A percentile compares a stretch with the other conserved stretches of the same genome.
These are phyloP conservation scores for Leptopilina clavipes DNA, from an alignment of 1,140 invertebrate species.

Conservation along the genomic window DNA sequence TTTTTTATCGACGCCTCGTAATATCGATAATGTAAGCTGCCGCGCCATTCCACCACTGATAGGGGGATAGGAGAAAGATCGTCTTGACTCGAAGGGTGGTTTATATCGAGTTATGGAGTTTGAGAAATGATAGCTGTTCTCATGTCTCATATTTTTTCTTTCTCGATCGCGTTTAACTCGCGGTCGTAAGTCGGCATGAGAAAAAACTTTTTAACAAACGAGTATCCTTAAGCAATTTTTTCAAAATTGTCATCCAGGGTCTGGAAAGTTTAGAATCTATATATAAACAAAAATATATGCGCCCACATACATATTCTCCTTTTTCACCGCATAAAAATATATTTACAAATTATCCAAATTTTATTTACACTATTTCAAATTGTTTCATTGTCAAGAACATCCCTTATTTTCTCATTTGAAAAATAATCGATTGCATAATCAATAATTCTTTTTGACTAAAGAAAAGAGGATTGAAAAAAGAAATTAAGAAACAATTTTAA, in stretches of 20 bases:
- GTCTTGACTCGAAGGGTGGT: constrained; percentile 52
- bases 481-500: neutral
- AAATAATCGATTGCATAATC: too few species aligned
- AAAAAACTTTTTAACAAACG: constrained; percentile 30
- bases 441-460: too few species aligned
- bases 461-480: too few species aligned
- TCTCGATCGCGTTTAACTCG: constrained; percentile 36
- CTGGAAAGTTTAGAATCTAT: neutral
- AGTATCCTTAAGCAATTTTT: constrained; percentile 10
- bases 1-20: constrained; percentile 74
- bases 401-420: too few species aligned
- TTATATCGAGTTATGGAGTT: constrained; percentile 72
- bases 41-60: constrained; percentile 42
- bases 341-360: too few species aligned
- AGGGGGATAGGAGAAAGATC: constrained; percentile 22
- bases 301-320: too few species aligned
- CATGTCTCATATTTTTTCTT: constrained; percentile 60
- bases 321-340: too few species aligned
- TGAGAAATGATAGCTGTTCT: constrained; percentile 69
- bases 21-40: constrained; percentile 73
- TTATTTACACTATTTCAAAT: too few species aligned
- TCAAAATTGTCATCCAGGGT: constrained; percentile 9
- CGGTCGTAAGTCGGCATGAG: constrained; percentile 28
- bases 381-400: too few species aligned
- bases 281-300: neutral